Base-by-base conservation (phyloP, 2,797 vertebrate species). In the Spinibarbus caldwelli region DNA sequence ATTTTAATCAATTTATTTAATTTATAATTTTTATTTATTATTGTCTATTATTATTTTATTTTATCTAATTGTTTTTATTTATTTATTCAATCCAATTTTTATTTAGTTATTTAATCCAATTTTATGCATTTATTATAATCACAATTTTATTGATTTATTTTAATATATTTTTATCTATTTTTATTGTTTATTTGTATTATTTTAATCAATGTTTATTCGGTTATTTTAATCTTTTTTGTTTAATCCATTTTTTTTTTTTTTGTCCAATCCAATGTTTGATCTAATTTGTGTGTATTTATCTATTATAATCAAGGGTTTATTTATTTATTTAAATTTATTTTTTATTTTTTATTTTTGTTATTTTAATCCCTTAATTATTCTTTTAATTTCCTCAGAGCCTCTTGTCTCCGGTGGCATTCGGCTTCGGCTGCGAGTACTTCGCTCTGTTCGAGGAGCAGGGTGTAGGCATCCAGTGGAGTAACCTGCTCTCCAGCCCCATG, bases 361-460 rank as follows among this genome's bases (percentile, higher is more conserved):
- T n/a, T n/a, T n/a, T n/a, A n/a, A n/a, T n/a, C n/a, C n/a, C n/a
- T n/a, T n/a, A n/a, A n/a, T n/a, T n/a, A n/a, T n/a, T n/a, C n/a
- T n/a, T n/a, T n/a, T n/a, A n/a, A n/a, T n/a, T 34, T 4, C 89
- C 88, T 45, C 92, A 99, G 98, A 99, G 98, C 88, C 92, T 99
- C 72, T 91, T 99, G 84, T 99, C 98, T 86, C 97, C 98, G 0
- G 98, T 99, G 84, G 98, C 98, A 23, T 99, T 99, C 85, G 98
- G 97, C 21, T 99, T 98, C 3, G 98, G 98, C 87, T 99, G 97
- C 1, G 98, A 99, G 89, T 98, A 98, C 92, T 97, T 99, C 6
- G 96, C 98, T 6, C 94, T 98, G 49, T 98, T 99, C 47, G 98
- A 99, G 90, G 98, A 99, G 90, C 98, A 99, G 87, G 98, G 98